A percentile compares a stretch with the other conserved stretches of the same genome.
Conservation (phyloP, 1,140 invertebrate species). For the Drosophila ogumai region DNA sequence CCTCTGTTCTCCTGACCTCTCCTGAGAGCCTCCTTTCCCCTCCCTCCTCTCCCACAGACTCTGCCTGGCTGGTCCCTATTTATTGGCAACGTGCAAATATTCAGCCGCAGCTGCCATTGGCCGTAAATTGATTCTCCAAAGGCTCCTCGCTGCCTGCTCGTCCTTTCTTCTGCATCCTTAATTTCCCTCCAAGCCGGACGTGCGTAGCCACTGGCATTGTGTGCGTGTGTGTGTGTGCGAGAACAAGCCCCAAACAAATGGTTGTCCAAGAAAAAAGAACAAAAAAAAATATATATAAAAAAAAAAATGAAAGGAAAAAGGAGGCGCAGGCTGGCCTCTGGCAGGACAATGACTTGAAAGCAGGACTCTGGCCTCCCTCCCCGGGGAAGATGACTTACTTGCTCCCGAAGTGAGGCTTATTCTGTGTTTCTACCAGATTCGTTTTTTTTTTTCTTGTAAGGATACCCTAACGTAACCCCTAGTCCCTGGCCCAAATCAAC, state of each 20-base stretch:
- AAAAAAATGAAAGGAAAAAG: slow-evolving; percentile 2
- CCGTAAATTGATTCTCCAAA: slow-evolving; percentile 29
- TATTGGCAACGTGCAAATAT: slow-evolving; percentile 43
- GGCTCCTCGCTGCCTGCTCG: neutral
- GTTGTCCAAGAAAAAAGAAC: neutral
- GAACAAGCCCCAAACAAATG: slow-evolving; percentile 40
- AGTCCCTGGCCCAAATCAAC: slow-evolving; percentile 9
- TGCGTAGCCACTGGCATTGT: slow-evolving; percentile 26
- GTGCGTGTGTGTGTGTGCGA: neutral
- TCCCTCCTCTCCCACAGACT: neutral
- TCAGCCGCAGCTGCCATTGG: slow-evolving; percentile 26
- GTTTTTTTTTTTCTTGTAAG: neutral
- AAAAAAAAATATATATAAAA: neutral
- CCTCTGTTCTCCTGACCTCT: neutral
- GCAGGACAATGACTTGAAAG: slow-evolving; percentile 20
- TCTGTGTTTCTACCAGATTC: neutral
- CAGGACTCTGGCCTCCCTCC: neutral
- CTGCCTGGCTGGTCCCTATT: neutral
- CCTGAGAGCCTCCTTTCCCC: too few relatives aligned
- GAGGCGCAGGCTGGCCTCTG: slow-evolving; percentile 4
- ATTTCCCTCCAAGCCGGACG: slow-evolving; percentile 12
- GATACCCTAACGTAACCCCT: neutral
- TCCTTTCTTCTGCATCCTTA: neutral
- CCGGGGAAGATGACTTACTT: slow-evolving; percentile 2
- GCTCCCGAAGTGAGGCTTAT: neutral